Conservation (phyloP, 2,888 invertebrate genomes). For the Clepsis dumicolana region DNA sequence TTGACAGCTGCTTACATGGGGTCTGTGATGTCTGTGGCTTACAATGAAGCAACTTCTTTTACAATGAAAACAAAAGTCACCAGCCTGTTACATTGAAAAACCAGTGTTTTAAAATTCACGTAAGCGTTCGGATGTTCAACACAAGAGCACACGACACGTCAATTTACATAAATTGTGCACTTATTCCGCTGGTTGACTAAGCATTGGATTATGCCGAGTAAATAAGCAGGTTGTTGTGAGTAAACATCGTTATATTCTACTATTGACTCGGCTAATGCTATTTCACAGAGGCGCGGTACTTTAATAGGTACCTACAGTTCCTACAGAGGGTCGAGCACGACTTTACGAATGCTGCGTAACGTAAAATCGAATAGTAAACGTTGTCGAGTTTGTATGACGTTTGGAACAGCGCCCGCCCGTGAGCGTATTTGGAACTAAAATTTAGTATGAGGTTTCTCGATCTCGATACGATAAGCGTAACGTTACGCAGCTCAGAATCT, state of each 20-base stretch:
- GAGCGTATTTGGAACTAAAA: too few relatives aligned
- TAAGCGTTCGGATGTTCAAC: background rate
- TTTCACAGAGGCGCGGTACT: slow-evolving; percentile 1
- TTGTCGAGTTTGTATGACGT: too few relatives aligned
- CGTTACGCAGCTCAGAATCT: too few relatives aligned
- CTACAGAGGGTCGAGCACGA: too few relatives aligned
- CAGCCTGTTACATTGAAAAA: background rate
- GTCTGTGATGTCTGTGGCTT: too few relatives aligned
- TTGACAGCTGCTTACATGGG: too few relatives aligned
- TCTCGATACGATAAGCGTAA: too few relatives aligned
- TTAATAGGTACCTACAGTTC: too few relatives aligned
- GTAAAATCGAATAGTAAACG: too few relatives aligned
- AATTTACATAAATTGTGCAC: slow-evolving; percentile 7
- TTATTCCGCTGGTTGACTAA: background rate
- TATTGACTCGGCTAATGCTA: slow-evolving; percentile 6
- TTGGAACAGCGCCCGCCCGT: too few relatives aligned
- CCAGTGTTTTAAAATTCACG: background rate
- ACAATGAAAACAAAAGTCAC: background rate
- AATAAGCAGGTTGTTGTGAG: slow-evolving; percentile 5
- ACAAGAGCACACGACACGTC: background rate
- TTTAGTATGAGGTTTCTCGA: too few relatives aligned
- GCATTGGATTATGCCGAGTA: slow-evolving; percentile 1
- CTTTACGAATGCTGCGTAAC: too few relatives aligned
- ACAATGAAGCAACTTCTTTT: background rate
- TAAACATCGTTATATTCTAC: slow-evolving; percentile 8